Percentiles rank a stretch among this genome's conserved stretches.
These are phyloP conservation scores for Forbesichthys agassizii DNA, from an alignment of 2,113 vertebrate genomes.

Conservation along the genomic window DNA sequence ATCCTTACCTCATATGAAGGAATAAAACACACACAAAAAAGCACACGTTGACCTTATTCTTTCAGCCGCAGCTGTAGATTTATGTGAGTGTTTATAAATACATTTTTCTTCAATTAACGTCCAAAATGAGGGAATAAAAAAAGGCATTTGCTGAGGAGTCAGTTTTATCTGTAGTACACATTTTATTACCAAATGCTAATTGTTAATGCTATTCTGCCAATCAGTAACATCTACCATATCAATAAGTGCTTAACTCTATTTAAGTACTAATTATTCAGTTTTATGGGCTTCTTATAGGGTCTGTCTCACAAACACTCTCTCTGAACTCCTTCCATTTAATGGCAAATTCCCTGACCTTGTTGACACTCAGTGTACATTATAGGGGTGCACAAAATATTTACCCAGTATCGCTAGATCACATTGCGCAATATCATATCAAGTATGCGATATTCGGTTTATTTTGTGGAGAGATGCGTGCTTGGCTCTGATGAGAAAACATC, in stretches of 20 bases:
- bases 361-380: not conserved
- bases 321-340: not conserved
- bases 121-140: slow-evolving; percentile 5
- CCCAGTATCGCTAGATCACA: too few species aligned
- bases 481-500: too few species aligned
- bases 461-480: too few species aligned
- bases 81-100: slow-evolving; percentile 40
- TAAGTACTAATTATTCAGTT: not conserved
- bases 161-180: not conserved
- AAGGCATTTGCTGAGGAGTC: not conserved
- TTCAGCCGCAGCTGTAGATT: slow-evolving; percentile 51
- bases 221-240: too few species aligned
- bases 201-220: too few species aligned
- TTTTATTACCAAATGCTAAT: too few species aligned
- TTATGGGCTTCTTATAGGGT: too few species aligned
- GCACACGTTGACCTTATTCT: slow-evolving; percentile 63
- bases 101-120: slow-evolving; percentile 23
- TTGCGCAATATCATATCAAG: too few species aligned
- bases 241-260: not conserved
- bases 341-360: slow-evolving; percentile 10
- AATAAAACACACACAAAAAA: slow-evolving; percentile 15
- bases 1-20: slow-evolving; percentile 40
- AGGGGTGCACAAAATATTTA: too few species aligned
- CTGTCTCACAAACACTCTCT: too few species aligned
- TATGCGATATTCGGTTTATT: too few species aligned